Percentiles rank a stretch among this genome's conserved stretches.
phyloP scores from a whole-genome alignment of 2,888 invertebrate genomes.

The Rapana venosa region DNA sequence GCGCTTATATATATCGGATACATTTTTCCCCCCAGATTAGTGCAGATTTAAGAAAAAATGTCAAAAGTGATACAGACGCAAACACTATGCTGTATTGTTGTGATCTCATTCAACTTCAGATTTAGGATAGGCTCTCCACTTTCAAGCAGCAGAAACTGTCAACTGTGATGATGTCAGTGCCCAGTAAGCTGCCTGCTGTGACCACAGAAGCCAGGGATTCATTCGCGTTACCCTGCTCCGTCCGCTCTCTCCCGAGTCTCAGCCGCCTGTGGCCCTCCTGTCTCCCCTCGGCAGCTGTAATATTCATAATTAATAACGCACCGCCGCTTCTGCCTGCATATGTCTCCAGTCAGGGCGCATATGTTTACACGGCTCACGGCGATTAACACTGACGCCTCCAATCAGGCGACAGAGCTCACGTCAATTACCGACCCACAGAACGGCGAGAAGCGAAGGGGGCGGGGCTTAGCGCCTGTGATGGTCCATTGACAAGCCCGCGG shows the following conservation, averaged over 20 bases:
- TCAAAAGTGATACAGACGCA: no score
- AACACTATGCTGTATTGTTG: no score
- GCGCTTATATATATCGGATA: no score
- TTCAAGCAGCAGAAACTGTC: no score
- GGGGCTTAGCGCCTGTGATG: conserved; percentile 36
- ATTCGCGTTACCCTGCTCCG: background rate
- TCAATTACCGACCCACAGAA: conserved; percentile 43
- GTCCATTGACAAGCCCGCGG: conserved; percentile 28
- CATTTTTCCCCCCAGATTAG: no score
- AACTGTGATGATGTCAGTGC: no score
- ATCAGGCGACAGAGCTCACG: conserved; percentile 46
- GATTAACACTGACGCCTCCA: conserved; percentile 50
- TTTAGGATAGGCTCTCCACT: no score
- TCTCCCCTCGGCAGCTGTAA: conserved; percentile 37
- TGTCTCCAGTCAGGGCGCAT: conserved; percentile 41
- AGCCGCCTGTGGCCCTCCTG: background rate
- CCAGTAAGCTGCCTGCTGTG: no score
- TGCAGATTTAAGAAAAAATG: no score
- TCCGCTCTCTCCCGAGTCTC: conserved; percentile 10
- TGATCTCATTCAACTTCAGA: no score
- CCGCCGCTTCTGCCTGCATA: conserved; percentile 38
- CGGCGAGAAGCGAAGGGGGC: conserved; percentile 39
- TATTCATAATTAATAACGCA: conserved; percentile 47
- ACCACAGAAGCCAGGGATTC: background rate
- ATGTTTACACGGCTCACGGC: conserved; percentile 51